Base-by-base conservation (phyloP, 92 coral and sea anemone species). In the Hydrozoanthus gracilis region DNA sequence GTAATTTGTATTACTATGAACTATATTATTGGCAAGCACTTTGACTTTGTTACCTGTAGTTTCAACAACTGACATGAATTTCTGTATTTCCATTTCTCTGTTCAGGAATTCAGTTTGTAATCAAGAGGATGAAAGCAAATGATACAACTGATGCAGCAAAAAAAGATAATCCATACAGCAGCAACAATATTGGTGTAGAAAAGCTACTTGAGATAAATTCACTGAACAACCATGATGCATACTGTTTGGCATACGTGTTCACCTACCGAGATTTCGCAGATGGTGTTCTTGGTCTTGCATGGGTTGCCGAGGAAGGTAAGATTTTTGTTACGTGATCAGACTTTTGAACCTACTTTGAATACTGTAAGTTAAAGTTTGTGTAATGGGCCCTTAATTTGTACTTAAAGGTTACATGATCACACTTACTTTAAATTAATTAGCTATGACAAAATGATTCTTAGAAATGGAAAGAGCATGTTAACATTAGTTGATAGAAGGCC, bases 251-350 rank as follows among this genome's bases (percentile, higher is more conserved):
- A 2, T 95, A 97, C 45, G 88, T 97, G 56, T 97, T 97, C 49
- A 95, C 98, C 1, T 97, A 95, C 89, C 91, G 99, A 13, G 99
- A 97, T 72, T 97, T 97, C 89, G 92, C 95, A 51, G 95, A 95
- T 77, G 99, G 99, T 51, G 99, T 97, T 39, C 93, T 97, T 46
- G 99, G 99, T 7, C 92, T 97, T 13, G 99, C 99, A 3, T 97
- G 99, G 99, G 99, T 97, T 79, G 99, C 95, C 17, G 96, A 94
- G 66, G 55, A 92, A 75, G 90, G 93, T 90, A 89, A 11, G 50
- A 47, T 73, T 48, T 10, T 46, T 45, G 76, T 71, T 5, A 44
- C 10, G 35, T 39, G 9, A 20, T 27, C 3, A 44, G 5, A 14
- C 10, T 66, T 68, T 68, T 17, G 20, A 12, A 60, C 14, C 3